Conservation (phyloP, 2,888 invertebrate species). For the Drosophila neotestacea region DNA sequence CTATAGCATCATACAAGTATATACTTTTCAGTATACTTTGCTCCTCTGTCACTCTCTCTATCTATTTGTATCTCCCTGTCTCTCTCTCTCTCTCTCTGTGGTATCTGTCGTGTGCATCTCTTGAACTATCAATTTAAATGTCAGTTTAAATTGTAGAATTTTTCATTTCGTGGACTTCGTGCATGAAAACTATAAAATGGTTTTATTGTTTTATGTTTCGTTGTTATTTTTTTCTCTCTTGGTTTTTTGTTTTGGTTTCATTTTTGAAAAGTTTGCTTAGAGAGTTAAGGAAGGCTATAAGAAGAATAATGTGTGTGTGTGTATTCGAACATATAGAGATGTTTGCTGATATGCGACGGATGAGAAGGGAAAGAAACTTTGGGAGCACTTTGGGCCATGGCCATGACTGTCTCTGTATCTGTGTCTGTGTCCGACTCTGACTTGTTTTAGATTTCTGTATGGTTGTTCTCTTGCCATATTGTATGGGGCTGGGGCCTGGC, state of each 20-base stretch:
- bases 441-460: conserved; percentile 76
- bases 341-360: conserved; percentile 63
- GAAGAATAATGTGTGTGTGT: conserved; percentile 28
- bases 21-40: conserved; percentile 32
- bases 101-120: conserved; percentile 83
- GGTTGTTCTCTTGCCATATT: conserved; percentile 26
- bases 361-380: conserved; percentile 36
- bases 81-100: conserved; percentile 21
- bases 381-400: conserved; percentile 62
- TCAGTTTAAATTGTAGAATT: conserved; percentile 84
- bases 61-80: conserved; percentile 15
- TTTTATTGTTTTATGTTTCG: conserved; percentile 74
- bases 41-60: conserved; percentile 1
- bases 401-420: conserved; percentile 28
- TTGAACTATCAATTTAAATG: conserved; percentile 84
- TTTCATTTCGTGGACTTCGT: conserved; percentile 82
- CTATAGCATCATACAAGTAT: conserved; percentile 43
- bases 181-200: conserved; percentile 79
- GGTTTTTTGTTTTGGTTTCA: conserved; percentile 33
- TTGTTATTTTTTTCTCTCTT: conserved; percentile 17
- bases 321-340: conserved; percentile 53
- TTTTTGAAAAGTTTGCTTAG: conserved; percentile 72
- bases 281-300: conserved; percentile 53
- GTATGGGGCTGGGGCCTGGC: conserved; percentile 32
- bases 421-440: conserved; percentile 51